phyloP scores from a whole-genome alignment of 2,113 vertebrate species.

The Gymnobelideus leadbeateri region DNA sequence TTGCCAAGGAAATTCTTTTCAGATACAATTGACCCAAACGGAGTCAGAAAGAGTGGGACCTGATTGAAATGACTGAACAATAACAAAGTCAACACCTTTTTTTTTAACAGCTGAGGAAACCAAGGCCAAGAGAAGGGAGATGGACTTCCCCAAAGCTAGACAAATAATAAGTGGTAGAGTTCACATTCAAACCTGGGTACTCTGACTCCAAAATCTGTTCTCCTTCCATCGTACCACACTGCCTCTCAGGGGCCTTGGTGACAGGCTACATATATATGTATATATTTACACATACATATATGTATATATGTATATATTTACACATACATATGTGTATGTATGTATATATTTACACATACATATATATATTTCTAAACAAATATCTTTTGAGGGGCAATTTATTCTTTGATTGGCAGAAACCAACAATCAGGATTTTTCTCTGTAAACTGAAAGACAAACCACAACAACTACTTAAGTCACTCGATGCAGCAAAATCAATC shows the following conservation, averaged over 20 bases:
- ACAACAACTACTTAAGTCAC: constrained; percentile 16
- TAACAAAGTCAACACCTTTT: not conserved
- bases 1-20: not conserved
- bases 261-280: not conserved
- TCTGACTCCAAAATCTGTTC: not conserved
- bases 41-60: not conserved
- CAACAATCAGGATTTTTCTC: not conserved
- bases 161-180: not conserved
- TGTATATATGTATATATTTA: no score
- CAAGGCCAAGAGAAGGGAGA: not conserved
- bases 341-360: no score
- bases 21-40: not conserved
- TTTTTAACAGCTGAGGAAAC: not conserved
- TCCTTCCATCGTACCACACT: not conserved
- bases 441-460: constrained; percentile 15
- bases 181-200: not conserved
- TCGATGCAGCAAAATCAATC: constrained; percentile 17
- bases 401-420: not conserved
- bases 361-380: not conserved
- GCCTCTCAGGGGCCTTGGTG: not conserved
- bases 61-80: not conserved
- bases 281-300: no score
- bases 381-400: constrained; percentile 18
- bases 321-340: accelerated
- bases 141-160: not conserved